Evolutionary conservation across 2,113 vertebrate species (phyloP).

Genomic region (Danionella cerebrum): DNA sequence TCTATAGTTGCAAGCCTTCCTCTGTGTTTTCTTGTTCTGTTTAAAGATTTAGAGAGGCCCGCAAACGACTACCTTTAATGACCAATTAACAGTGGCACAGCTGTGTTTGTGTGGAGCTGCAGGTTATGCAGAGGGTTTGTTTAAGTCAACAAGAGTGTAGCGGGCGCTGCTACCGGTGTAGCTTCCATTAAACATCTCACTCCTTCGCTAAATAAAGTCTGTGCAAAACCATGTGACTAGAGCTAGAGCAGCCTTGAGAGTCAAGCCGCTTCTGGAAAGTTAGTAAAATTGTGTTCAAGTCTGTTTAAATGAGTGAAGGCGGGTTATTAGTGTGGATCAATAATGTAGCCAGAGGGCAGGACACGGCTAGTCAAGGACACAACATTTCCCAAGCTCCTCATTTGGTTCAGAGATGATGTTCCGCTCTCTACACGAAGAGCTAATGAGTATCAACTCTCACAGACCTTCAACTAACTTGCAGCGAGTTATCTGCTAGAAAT

Average conservation of each 20-base stretch:
- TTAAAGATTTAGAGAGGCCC: slow-evolving; percentile 72
- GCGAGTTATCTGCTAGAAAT: too few species aligned
- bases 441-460: slow-evolving; percentile 50
- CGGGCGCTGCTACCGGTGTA: slow-evolving; percentile 41
- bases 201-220: slow-evolving; percentile 63
- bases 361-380: slow-evolving; percentile 62
- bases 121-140: slow-evolving; percentile 58
- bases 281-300: slow-evolving; percentile 53
- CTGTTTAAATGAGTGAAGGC: slow-evolving; percentile 60
- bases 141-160: slow-evolving; percentile 57
- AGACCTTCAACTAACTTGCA: slow-evolving; percentile 54
- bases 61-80: slow-evolving; percentile 70
- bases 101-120: slow-evolving; percentile 47
- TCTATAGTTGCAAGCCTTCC: slow-evolving; percentile 56
- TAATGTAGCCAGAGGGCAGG: slow-evolving; percentile 68
- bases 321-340: slow-evolving; percentile 69
- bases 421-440: background rate
- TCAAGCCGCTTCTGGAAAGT: slow-evolving; percentile 26
- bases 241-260: background rate
- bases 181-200: slow-evolving; percentile 39
- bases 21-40: slow-evolving; percentile 70
- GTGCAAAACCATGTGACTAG: slow-evolving; percentile 43
- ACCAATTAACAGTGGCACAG: slow-evolving; percentile 71
- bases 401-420: slow-evolving; percentile 57
- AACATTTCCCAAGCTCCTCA: slow-evolving; percentile 56